Conservation (phyloP, 2,797 vertebrate species). For the Avahi laniger region DNA sequence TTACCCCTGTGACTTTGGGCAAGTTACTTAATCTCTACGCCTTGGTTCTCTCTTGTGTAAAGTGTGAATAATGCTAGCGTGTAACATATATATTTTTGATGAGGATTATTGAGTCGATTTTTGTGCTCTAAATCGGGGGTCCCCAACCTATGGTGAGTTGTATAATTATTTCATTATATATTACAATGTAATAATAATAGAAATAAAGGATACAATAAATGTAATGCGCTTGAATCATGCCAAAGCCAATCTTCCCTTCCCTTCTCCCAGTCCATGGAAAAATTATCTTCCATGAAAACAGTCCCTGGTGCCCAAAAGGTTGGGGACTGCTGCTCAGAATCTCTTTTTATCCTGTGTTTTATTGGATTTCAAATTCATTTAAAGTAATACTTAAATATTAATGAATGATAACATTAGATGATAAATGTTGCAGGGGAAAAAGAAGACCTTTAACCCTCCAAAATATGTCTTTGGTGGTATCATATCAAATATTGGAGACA, state of each 20-base stretch:
- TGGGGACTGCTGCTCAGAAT: not conserved
- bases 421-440: not conserved
- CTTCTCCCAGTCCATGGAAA: too few relatives aligned
- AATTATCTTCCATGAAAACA: too few relatives aligned
- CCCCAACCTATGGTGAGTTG: too few relatives aligned
- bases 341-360: conserved; percentile 22
- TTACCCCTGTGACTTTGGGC: not conserved
- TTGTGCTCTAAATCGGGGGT: not conserved
- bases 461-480: not conserved
- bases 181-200: too few relatives aligned
- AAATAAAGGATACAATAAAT: too few relatives aligned
- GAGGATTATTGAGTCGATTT: not conserved
- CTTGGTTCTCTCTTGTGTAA: not conserved
- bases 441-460: not conserved
- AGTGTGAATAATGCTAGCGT: not conserved
- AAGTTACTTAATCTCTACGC: not conserved
- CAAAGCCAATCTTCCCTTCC: too few relatives aligned
- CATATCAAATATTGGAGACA: not conserved
- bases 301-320: too few relatives aligned
- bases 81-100: not conserved
- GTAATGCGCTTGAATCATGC: too few relatives aligned
- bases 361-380: not conserved
- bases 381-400: not conserved
- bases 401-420: not conserved
- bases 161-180: too few relatives aligned